Evolutionary conservation across 2,797 vertebrate genomes (phyloP), one percentile per base, ranked within the genome.

Genomic region (Cryptoblepharus egeriae): DNA sequence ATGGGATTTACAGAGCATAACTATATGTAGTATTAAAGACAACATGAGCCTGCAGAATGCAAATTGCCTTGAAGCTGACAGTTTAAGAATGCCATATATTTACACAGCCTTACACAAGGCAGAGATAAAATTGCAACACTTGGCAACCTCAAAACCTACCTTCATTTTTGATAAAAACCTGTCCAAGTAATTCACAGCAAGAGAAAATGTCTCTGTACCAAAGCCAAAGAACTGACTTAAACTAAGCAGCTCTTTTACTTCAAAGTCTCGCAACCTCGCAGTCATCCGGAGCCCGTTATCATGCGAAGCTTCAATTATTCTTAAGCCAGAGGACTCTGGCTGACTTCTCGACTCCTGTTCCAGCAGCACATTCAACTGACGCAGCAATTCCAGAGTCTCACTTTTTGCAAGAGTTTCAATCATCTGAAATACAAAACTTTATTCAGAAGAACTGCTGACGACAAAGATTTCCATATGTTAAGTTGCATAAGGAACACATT

Each of bases 151-250:
- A 72, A 83, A 85, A 90, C 86, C 45, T 95, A 99, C 98, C 97
- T 99, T 99, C 97, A 99, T 98, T 84, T 97, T 96, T 37, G 98
- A 97, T 84, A 99, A 94, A 92, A 99, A 99, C 61, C 98, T 96
- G 91, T 99, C 98, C 37, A 99, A 92, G 80, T 98, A 91, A 95
- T 96, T 99, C 92, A 98, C 96, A 67, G 97, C 96, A 42, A 99
- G 92, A 0, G 97, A 99, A 94, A 99, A 99, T 0, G 97, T 98
- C 90, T 99, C 98, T 0, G 97, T 96, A 79, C 90, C 95, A 86
- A 99, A 99, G 77, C 98, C 98, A 20, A 99, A 99, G 95, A 99
- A 99, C 67, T 98, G 97, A 80, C 96, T 97, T 75, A 99, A 92
- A 75, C 97, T 98, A 28, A 99, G 98, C 61, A 99, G 96, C 86